Evolutionary conservation across 2,113 vertebrate genomes (phyloP).

Genomic region (Beaufortia kweichowensis): DNA sequence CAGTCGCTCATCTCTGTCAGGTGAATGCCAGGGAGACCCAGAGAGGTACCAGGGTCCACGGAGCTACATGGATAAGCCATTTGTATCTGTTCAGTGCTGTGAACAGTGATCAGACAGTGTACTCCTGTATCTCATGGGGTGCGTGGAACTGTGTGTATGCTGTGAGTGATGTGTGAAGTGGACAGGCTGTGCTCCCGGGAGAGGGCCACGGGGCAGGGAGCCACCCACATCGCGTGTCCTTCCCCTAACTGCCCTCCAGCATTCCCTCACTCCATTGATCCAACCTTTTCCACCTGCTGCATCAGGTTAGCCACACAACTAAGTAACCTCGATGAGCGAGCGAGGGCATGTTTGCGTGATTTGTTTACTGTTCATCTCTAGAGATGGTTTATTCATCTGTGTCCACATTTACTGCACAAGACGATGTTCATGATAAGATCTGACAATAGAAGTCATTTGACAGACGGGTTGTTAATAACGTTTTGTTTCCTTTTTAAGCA

Average conservation of each 20-base stretch:
- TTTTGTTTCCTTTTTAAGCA: not conserved
- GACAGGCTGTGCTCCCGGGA: slow-evolving; percentile 66
- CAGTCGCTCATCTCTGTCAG: slow-evolving; percentile 75
- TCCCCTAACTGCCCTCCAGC: not conserved
- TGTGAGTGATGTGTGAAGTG: slow-evolving; percentile 62
- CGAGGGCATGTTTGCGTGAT: not conserved
- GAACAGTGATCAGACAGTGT: slow-evolving; percentile 71
- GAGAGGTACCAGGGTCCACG: slow-evolving; percentile 67
- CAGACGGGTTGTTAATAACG: not conserved
- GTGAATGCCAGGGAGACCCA: slow-evolving; percentile 69
- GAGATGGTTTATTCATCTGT: not conserved
- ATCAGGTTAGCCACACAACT: slow-evolving; percentile 80
- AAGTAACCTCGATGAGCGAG: slow-evolving; percentile 66
- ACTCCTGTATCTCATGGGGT: slow-evolving; percentile 41
- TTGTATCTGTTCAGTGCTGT: slow-evolving; percentile 79
- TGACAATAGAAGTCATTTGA: not conserved
- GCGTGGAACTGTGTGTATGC: slow-evolving; percentile 15
- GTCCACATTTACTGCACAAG: not conserved
- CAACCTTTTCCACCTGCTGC: slow-evolving; percentile 78
- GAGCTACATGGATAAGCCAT: slow-evolving; percentile 84
- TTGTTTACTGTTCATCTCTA: not conserved
- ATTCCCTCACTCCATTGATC: slow-evolving; percentile 82
- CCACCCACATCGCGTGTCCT: slow-evolving; percentile 64
- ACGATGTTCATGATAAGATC: not conserved
- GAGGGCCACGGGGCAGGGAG: slow-evolving; percentile 73